Percentiles rank a stretch among this genome's conserved stretches.
Conservation (phyloP, 1,140 invertebrate genomes). For the Drosophila willistoni region DNA sequence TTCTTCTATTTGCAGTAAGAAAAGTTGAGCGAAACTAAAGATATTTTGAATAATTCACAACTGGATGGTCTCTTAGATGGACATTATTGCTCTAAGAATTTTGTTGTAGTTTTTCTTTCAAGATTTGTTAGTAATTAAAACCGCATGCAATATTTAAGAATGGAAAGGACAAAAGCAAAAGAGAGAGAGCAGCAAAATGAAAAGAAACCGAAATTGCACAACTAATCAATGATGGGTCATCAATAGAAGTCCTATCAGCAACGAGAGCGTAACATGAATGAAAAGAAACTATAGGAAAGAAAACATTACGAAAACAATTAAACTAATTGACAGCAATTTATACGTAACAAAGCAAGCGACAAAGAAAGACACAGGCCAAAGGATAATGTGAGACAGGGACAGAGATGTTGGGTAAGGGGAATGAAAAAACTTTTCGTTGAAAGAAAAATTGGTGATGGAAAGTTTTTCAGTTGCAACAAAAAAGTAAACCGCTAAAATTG, state of each 20-base stretch:
- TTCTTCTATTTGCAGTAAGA: no score
- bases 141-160: constrained; percentile 14
- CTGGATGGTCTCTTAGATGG: not conserved
- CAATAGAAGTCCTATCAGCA: constrained; percentile 31
- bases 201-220: constrained; percentile 58
- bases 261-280: constrained; percentile 18
- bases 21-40: no score
- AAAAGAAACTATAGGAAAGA: constrained; percentile 20
- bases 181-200: constrained; percentile 37
- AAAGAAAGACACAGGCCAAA: not conserved
- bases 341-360: constrained; percentile 63
- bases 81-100: not conserved
- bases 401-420: constrained; percentile 26
- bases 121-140: constrained; percentile 39
- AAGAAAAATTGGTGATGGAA: constrained; percentile 64
- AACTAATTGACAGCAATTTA: constrained; percentile 79
- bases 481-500: constrained; percentile 60
- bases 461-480: constrained; percentile 53
- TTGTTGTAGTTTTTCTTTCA: not conserved
- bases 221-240: constrained; percentile 69
- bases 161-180: constrained; percentile 27
- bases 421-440: constrained; percentile 48
- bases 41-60: no score
- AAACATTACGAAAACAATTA: constrained; percentile 68
- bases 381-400: not conserved